Base-by-base conservation (phyloP, 2,888 invertebrate genomes). In the Ommatoiulus sabulosus region DNA sequence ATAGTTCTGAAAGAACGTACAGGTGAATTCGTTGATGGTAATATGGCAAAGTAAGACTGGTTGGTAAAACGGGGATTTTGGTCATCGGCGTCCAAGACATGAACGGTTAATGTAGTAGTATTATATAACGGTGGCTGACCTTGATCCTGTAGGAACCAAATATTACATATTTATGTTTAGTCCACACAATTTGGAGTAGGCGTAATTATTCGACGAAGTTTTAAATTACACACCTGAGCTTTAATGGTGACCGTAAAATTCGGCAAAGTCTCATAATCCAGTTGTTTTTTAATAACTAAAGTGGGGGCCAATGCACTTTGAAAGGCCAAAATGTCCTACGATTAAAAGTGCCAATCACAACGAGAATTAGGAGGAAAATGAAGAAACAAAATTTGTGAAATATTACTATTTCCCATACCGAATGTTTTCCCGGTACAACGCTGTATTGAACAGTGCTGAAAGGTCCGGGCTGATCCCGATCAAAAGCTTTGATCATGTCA, bases 51-150 rank as follows among this genome's bases (percentile, higher is more conserved):
- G 92, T 96, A 97, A 90, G 96, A 95, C 86, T 97, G 96, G 90
- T 95, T 94, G 10, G 94, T 92, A 92, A 97, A 97, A 91, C 94
- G 94, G 0, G 97, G 97, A 93, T 97, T 97, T 93, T 97, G 97
- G 92, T 97, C 97, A 91, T 97, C 97, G 0, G 97, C 97, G 92
- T 97, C 97, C 43, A 97, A 95, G 84, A 97, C 96, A 90, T 95
- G 95, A 0, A 98, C 96, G 3, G 94, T 94, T 4, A 98, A 94
- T 46, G 94, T 93, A 0, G 97, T 96, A 91, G 97, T 96, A 72
- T 95, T 95, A 91, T 94, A 95, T 90, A 95, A 94, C 0, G 97
- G 96, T 1, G 97, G 97, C 84, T 95, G 94, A 44, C 97, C 97
- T 92, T 96, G 96, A 93, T 97, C 97, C 90, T 91, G 89, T 95